Evolutionary conservation across 2,797 vertebrate genomes (phyloP).

Genomic region (Tachyglossus aculeatus): DNA sequence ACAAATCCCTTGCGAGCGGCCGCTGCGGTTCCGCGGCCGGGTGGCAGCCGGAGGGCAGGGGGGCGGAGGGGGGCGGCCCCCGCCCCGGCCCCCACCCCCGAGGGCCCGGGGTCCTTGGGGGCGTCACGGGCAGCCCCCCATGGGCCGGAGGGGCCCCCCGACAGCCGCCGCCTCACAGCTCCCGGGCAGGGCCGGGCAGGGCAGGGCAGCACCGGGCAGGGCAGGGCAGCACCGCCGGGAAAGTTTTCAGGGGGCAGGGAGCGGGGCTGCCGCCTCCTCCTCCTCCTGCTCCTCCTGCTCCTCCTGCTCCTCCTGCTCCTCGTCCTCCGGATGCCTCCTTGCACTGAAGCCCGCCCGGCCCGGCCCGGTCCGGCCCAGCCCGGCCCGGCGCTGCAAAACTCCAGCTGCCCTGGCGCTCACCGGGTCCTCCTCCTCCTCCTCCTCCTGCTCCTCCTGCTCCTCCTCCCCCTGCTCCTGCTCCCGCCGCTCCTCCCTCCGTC

Average conservation of each 20-base stretch:
- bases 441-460: constrained; percentile 46
- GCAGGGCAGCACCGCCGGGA: constrained; percentile 33
- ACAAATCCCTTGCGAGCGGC: background rate
- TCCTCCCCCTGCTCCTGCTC: constrained; percentile 4
- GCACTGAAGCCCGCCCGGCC: background rate
- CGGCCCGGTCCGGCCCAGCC: constrained; percentile 62
- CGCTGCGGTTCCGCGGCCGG: constrained; percentile 46
- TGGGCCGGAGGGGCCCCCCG: constrained; percentile 61
- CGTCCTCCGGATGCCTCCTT: too few relatives aligned
- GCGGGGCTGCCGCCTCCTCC: constrained; percentile 57
- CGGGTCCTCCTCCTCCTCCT: constrained; percentile 66
- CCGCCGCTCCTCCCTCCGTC: background rate
- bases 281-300: too few relatives aligned
- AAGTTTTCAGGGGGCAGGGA: constrained; percentile 73
- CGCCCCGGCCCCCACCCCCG: constrained; percentile 55
- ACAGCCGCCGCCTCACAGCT: background rate
- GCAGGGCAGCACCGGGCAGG: constrained; percentile 3
- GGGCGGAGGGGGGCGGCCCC: constrained; percentile 47
- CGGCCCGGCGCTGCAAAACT: constrained; percentile 69
- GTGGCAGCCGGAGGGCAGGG: too few relatives aligned
- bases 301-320: too few relatives aligned
- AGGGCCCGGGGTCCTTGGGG: constrained; percentile 61
- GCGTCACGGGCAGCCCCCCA: constrained; percentile 61
- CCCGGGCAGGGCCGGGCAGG: constrained; percentile 1
- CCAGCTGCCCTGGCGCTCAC: constrained; percentile 70